phyloP scores from a whole-genome alignment of 2,797 vertebrate species.

The Geotria australis region DNA sequence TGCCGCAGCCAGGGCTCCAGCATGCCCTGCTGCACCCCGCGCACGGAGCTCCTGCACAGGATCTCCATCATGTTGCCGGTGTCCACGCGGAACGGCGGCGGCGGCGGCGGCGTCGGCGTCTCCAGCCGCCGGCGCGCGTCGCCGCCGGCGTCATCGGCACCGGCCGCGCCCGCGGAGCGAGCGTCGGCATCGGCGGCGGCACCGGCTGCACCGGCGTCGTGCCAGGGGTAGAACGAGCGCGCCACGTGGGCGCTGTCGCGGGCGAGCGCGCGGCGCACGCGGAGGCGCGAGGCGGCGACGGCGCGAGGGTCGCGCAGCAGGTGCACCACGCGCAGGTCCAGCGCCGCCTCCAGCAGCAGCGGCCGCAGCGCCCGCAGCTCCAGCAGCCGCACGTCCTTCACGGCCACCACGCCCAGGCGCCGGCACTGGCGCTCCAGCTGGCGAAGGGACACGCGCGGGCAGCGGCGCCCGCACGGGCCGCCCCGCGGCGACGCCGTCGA shows the following conservation, averaged over 20 bases:
- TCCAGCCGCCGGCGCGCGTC: no score
- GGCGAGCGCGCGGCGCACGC: conserved; percentile 66
- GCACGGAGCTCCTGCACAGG: neutral
- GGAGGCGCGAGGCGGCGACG: conserved; percentile 74
- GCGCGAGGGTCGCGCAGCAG: conserved; percentile 74
- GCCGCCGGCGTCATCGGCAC: no score
- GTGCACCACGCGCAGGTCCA: conserved; percentile 86
- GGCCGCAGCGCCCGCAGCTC: neutral
- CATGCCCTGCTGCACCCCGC: neutral
- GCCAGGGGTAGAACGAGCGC: conserved; percentile 5
- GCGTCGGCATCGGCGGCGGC: no score
- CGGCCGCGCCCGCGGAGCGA: no score
- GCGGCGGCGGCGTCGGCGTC: no score
- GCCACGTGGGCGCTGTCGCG: conserved; percentile 83
- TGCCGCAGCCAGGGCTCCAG: neutral
- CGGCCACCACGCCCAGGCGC: neutral
- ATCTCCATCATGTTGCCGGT: neutral
- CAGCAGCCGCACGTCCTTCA: neutral
- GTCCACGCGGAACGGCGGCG: neutral
- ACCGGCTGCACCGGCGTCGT: no score
- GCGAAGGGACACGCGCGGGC: neutral
- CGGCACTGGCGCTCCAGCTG: neutral
- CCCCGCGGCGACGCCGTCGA: no score
- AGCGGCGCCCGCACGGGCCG: neutral
- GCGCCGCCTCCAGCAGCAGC: neutral